Evolutionary conservation across 2,888 invertebrate genomes (phyloP).

Genomic region (Malachius bipustulatus): DNA sequence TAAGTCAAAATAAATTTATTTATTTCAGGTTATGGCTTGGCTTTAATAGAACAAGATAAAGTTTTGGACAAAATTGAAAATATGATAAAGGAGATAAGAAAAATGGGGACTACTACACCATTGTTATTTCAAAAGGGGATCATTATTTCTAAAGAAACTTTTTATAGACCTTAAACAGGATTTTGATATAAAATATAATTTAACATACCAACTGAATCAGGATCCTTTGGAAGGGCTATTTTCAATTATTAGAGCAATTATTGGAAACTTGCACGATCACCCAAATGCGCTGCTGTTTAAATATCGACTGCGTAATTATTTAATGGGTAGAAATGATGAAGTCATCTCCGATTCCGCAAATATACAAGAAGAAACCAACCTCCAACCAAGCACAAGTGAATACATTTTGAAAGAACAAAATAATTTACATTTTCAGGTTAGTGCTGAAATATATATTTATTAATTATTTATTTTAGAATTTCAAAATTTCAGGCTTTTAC

Average conservation of each 20-base stretch:
- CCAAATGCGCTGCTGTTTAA: conserved; percentile 18
- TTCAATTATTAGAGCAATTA: conserved; percentile 16
- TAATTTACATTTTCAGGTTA: no score
- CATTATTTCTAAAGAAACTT: conserved; percentile 13
- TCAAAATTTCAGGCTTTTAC: no score
- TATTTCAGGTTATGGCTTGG: conserved; percentile 18
- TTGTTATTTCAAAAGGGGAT: conserved; percentile 21
- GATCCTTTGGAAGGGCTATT: conserved; percentile 17
- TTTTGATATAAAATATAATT: conserved; percentile 14
- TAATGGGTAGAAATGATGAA: conserved; percentile 16
- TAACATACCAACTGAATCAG: conserved; percentile 15
- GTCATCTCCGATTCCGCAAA: conserved; percentile 17
- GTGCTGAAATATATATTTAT: no score
- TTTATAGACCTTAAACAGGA: conserved; percentile 12
- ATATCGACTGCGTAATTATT: conserved; percentile 15
- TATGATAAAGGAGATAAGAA: conserved; percentile 13
- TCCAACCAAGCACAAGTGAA: not conserved
- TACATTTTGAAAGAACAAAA: no score
- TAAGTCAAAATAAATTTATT: no score
- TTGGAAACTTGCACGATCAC: conserved; percentile 18
- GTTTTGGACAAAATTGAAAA: conserved; percentile 17
- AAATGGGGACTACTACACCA: conserved; percentile 12
- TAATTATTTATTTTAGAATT: no score
- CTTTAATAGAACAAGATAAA: conserved; percentile 17
- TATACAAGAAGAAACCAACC: conserved; percentile 8